A percentile compares a stretch with the other conserved stretches of the same genome.
These are phyloP conservation scores for Rhombomys opimus DNA, from an alignment of 2,113 vertebrate genomes.

Conservation along the genomic window DNA sequence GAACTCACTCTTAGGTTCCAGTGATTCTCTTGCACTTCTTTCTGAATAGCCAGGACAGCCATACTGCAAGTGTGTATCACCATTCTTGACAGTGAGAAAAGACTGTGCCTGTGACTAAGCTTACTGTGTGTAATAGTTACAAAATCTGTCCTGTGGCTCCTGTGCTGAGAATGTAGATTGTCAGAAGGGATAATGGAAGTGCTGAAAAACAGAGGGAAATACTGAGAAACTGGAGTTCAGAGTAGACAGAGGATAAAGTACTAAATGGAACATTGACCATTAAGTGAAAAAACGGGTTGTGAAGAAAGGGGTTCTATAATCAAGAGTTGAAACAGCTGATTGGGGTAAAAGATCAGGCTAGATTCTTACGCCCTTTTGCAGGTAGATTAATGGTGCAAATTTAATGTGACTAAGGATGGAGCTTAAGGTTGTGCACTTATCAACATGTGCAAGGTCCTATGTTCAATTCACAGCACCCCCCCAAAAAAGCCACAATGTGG, in stretches of 20 bases:
- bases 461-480: background rate
- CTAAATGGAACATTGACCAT: background rate
- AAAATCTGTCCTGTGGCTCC: background rate
- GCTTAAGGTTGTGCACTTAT: background rate
- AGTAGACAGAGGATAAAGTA: background rate
- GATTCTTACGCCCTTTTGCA: background rate
- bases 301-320: background rate
- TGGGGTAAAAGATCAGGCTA: background rate
- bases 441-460: background rate
- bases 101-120: background rate
- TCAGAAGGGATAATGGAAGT: background rate
- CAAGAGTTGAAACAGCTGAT: background rate
- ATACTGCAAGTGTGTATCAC: background rate
- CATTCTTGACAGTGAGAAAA: background rate
- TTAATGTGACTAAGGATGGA: background rate
- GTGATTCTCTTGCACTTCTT: background rate
- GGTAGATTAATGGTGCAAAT: background rate
- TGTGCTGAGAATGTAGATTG: background rate
- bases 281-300: background rate
- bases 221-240: background rate
- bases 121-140: background rate
- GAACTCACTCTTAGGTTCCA: background rate
- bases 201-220: background rate
- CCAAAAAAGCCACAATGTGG: background rate
- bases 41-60: background rate